Conservation (phyloP, 2,113 vertebrate genomes). For the Rhegmatorhina hoffmannsi region DNA sequence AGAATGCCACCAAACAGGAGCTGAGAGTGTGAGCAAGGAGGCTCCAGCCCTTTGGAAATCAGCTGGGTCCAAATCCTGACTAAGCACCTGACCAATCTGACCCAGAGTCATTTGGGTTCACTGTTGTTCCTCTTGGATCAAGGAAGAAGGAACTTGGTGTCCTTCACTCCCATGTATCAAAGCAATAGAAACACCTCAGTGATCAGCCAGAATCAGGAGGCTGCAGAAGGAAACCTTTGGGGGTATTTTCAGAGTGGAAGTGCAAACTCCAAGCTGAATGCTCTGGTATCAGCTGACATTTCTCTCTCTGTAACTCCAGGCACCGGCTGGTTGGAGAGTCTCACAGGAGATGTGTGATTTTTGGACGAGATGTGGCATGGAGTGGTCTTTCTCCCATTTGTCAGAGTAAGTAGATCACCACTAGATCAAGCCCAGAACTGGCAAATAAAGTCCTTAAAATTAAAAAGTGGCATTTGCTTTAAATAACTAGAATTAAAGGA, state of each 20-base stretch:
- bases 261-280: background rate
- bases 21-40: background rate
- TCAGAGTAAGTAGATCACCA: slow-evolving; percentile 27
- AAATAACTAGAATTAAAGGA: background rate
- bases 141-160: background rate
- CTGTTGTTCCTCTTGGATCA: background rate
- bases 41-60: background rate
- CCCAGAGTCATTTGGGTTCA: background rate
- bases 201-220: background rate
- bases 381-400: slow-evolving; percentile 27
- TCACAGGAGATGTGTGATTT: slow-evolving; percentile 19
- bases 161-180: background rate
- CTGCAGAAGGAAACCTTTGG: background rate
- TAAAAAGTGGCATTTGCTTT: background rate
- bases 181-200: background rate
- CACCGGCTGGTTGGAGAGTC: slow-evolving; percentile 12
- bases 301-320: background rate
- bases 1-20: background rate
- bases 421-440: background rate
- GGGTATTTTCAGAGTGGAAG: background rate
- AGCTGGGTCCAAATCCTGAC: background rate
- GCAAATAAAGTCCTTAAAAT: background rate
- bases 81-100: background rate
- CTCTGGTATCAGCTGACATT: background rate
- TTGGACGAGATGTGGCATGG: slow-evolving; percentile 3